phyloP scores from a whole-genome alignment of 1,140 invertebrate species.

The Venturia canescens region DNA sequence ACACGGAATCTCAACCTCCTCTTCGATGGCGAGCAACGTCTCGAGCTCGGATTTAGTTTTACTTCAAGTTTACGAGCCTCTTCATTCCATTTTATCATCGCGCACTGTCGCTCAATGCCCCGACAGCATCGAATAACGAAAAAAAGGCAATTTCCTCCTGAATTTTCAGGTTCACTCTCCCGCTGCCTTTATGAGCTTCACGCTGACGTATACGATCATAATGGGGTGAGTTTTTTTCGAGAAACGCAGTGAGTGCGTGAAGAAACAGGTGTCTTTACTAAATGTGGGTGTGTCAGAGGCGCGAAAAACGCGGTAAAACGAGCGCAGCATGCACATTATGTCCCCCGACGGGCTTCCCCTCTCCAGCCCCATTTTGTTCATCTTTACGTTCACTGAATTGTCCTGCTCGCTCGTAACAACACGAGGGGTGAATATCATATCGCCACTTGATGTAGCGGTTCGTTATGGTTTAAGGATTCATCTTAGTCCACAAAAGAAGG shows the following conservation, averaged over 20 bases:
- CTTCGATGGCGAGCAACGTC: too few species aligned
- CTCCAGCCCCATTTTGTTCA: neutral
- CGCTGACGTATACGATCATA: too few species aligned
- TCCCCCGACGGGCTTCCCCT: neutral
- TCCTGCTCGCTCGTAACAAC: neutral
- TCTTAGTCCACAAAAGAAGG: slow-evolving; percentile 47
- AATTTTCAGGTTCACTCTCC: too few species aligned
- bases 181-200: too few species aligned
- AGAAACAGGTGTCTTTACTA: slow-evolving; percentile 65
- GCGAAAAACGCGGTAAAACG: slow-evolving; percentile 12
- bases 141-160: too few species aligned
- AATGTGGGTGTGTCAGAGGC: slow-evolving; percentile 59
- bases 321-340: slow-evolving; percentile 1
- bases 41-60: too few species aligned
- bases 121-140: too few species aligned
- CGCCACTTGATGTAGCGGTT: slow-evolving; percentile 63
- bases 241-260: neutral
- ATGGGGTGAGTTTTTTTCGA: too few species aligned
- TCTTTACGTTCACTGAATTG: neutral
- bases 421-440: slow-evolving; percentile 65
- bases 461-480: slow-evolving; percentile 57
- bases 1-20: too few species aligned
- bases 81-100: too few species aligned
- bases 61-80: too few species aligned
- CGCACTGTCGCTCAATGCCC: too few species aligned